Evolutionary conservation across 2,113 vertebrate genomes (phyloP), one percentile per base, ranked within the genome.

Genomic region (Eolophus roseicapilla): DNA sequence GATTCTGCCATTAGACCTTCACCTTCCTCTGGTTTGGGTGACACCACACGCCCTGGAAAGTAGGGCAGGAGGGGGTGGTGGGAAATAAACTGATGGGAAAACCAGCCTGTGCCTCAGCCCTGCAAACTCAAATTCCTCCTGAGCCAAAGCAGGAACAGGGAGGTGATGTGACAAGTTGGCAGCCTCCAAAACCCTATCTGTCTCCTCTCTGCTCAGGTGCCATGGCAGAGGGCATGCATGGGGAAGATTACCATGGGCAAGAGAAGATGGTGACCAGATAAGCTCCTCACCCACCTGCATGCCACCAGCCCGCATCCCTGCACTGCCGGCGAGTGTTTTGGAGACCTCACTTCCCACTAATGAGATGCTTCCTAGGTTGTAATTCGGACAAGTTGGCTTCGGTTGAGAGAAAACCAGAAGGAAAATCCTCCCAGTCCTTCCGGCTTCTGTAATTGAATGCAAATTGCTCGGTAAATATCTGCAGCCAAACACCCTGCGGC

Each of bases 331-430:
- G 60, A 63, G 50, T 17, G 17, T 41, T 88, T 84, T 67, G 74
- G 81, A 93, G 82, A 95, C 83, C 88, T 96, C 91, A 59, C 44
- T 93, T 86, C 59, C 87, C 92, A 88, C 94, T 90, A 90, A 95
- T 82, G 84, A 91, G 82, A 95, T 46, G 75, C 63, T 94, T 96
- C 95, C 95, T 93, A 91, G 77, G 74, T 94, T 87, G 89, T 94
- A 87, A 94, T 89, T 95, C 1, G 23, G 91, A 87, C 64, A 75
- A 95, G 67, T 91, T 91, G 78, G 86, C 67, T 95, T 93, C 7
- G 7, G 70, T 69, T 92, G 46, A 10, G 4, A 97, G 91, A 95
- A 95, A 86, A 92, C 49, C 87, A 92, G 67, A 90, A 88, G 82
- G 70, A 96, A 97, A 97, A 93, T 86, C 81, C 75, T 94, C 57